phyloP scores from a whole-genome alignment of 2,888 invertebrate species.

The Athalia circularis region DNA sequence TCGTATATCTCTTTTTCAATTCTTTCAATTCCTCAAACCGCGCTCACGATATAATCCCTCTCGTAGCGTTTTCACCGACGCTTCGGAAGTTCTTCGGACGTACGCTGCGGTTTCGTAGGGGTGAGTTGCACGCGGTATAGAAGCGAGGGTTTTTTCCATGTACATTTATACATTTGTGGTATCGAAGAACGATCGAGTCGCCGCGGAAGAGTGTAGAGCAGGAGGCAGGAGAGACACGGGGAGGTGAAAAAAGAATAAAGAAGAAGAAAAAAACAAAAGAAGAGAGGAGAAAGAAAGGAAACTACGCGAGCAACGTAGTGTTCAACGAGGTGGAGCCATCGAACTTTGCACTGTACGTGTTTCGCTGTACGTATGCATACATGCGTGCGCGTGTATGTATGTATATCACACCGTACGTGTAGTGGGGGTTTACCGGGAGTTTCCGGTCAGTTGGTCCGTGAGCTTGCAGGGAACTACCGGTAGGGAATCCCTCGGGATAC shows the following conservation, averaged over 20 bases:
- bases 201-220: not conserved
- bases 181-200: slow-evolving; percentile 17
- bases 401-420: not conserved
- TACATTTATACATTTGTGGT: not conserved
- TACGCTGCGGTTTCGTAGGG: no score
- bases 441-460: slow-evolving; percentile 68
- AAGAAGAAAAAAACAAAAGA: not conserved
- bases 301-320: slow-evolving; percentile 7
- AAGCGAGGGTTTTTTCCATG: not conserved
- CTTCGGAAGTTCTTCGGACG: no score
- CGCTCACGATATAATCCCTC: no score
- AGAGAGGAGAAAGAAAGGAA: not conserved
- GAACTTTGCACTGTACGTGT: not conserved
- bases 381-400: not conserved
- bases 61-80: no score
- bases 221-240: not conserved
- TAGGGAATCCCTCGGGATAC: slow-evolving; percentile 62
- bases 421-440: slow-evolving; percentile 51
- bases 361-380: not conserved
- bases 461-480: slow-evolving; percentile 56
- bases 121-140: no score
- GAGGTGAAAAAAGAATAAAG: not conserved
- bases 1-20: no score
- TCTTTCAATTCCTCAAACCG: not conserved
- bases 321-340: slow-evolving; percentile 32